Evolutionary conservation across 1,140 invertebrate species (phyloP), one percentile per base, ranked within the genome.

Genomic region (Acyrthosiphon pisum): DNA sequence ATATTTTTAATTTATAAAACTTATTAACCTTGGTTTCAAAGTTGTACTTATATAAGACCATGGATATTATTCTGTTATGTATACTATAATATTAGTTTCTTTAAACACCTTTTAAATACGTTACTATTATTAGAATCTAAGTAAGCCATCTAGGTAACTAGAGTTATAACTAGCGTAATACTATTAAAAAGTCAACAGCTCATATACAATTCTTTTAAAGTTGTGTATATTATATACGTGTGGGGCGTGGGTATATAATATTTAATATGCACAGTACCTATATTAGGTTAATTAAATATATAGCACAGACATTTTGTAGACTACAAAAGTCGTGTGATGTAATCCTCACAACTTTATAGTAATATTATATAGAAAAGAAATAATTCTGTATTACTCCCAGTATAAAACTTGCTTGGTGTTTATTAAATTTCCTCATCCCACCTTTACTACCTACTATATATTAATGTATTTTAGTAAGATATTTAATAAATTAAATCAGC

Each of bases 61-160:
- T 2, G 14, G 30, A 76, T 68, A 68, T 18, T 11, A 46, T n/a
- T n/a, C 56, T 9, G 8, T 60, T 68, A 76, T 6, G 26, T n/a
- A n/a, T 18, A 6, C n/a, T 76, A 14, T 18, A 76, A n/a, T 76
- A 76, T 76, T 76, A 76, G 60, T 14, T n/a, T 76, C 14, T 18
- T 60, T 68, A 68, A 68, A n/a, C 60, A n/a, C 30, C 30, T 68
- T 68, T n/a, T n/a, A n/a, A n/a, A n/a, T 76, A 20, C 60, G n/a
- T 76, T n/a, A 76, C 30, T 76, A n/a, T 76, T 76, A 18, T 76
- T 76, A n/a, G 60, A 76, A n/a, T 76, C n/a, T 76, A 76, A 76
- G 30, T 6, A 22, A 53, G 7, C 14, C 1, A 6, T 76, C 3
- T 53, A 48, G 46, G 26, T 60, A 20, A n/a, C 14, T 68, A 76